These are phyloP conservation scores for Nothobranchius kuhntae DNA, from an alignment of 2,113 vertebrate genomes.

Conservation along the genomic window DNA sequence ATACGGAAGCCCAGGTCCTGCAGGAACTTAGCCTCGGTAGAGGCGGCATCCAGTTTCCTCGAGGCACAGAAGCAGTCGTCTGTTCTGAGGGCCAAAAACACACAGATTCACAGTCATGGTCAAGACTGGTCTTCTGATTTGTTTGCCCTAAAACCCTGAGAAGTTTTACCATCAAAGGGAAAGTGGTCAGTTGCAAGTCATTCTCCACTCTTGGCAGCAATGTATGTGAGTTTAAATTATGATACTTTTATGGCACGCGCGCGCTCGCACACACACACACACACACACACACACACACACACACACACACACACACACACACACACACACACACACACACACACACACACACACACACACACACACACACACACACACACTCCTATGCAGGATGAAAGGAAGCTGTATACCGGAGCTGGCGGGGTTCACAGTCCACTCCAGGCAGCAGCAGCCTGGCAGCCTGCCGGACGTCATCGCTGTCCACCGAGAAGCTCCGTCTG, in stretches of 20 bases:
- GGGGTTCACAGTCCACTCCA: constrained; percentile 96
- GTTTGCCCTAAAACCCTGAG: constrained; percentile 16
- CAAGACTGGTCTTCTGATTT: constrained; percentile 5
- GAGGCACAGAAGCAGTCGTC: constrained; percentile 97
- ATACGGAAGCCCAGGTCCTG: constrained; percentile 99
- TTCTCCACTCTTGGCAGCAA: background rate
- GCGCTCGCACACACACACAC: background rate
- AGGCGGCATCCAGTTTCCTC: constrained; percentile 93
- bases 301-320: too few species aligned
- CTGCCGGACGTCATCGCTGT: constrained; percentile 98
- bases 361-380: background rate
- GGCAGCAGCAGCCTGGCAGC: constrained; percentile 93
- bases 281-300: background rate
- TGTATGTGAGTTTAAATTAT: background rate
- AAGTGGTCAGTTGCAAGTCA: background rate
- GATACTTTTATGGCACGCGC: background rate
- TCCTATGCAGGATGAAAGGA: constrained; percentile 3
- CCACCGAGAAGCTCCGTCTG: constrained; percentile 95
- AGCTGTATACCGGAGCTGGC: constrained; percentile 90
- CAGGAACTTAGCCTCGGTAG: constrained; percentile 96
- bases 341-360: constrained; percentile 2
- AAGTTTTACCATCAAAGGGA: background rate
- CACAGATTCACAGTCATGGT: constrained; percentile 23
- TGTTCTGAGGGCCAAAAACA: constrained; percentile 80
- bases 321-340: background rate